Evolutionary conservation across 2,113 vertebrate genomes (phyloP).

Genomic region (Nestor notabilis): DNA sequence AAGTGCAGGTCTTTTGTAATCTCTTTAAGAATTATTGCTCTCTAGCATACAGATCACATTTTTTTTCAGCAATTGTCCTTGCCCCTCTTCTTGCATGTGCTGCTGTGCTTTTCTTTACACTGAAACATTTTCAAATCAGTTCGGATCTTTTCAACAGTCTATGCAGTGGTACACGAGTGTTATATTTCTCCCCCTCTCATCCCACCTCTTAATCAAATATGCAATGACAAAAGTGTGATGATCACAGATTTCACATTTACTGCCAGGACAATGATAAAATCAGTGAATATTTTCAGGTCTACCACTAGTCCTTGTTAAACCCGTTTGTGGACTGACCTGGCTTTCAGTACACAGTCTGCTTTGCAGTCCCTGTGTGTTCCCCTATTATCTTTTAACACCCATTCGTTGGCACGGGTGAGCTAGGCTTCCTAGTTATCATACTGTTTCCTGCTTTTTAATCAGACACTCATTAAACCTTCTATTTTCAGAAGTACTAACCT

Average conservation of each 20-base stretch:
- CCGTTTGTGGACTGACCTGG: background rate
- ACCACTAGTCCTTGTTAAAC: background rate
- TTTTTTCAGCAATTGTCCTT: background rate
- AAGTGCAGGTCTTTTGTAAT: background rate
- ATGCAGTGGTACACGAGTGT: background rate
- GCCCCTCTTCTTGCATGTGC: background rate
- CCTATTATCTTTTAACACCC: accelerated
- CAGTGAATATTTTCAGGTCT: background rate
- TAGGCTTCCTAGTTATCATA: background rate
- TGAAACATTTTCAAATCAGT: background rate
- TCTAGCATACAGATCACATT: background rate
- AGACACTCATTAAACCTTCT: background rate
- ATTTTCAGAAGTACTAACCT: background rate
- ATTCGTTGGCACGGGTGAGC: background rate
- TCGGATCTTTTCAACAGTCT: background rate
- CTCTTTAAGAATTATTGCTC: background rate
- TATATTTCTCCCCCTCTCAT: background rate
- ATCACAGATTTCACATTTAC: background rate
- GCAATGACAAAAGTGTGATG: background rate
- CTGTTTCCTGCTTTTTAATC: background rate
- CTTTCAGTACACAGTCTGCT: background rate
- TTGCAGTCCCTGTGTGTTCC: background rate
- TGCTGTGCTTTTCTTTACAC: background rate
- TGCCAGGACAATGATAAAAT: background rate
- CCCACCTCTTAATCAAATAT: background rate